Conservation (phyloP, 2,888 invertebrate genomes). For the Phasia obesa region DNA sequence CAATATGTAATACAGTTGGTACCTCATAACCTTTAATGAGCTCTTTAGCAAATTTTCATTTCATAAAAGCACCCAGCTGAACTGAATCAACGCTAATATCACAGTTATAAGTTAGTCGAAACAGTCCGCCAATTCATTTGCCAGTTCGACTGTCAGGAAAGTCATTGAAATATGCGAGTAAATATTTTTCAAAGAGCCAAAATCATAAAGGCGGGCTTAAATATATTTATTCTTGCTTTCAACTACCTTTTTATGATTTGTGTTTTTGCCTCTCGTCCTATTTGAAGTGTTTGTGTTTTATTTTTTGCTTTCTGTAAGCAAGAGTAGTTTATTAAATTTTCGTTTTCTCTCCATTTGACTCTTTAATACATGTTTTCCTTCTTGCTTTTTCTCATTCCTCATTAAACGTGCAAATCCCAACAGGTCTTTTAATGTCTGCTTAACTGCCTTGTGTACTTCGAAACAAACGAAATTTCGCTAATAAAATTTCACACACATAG, state of each 20-base stretch:
- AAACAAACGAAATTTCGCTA: slow-evolving; percentile 15
- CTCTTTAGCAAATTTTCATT: background rate
- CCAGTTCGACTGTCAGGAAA: background rate
- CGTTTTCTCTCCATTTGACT: slow-evolving; percentile 12
- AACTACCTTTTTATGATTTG: background rate
- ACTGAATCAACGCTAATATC: slow-evolving; percentile 20
- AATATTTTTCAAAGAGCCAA: slow-evolving; percentile 16
- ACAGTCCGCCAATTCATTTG: background rate
- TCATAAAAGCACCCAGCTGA: background rate
- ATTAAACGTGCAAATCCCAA: slow-evolving; percentile 34
- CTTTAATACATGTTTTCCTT: slow-evolving; percentile 8
- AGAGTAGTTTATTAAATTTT: slow-evolving; percentile 18
- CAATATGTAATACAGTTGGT: slow-evolving; percentile 1
- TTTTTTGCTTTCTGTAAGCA: background rate
- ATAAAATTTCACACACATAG: slow-evolving; percentile 12
- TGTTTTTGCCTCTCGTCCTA: background rate
- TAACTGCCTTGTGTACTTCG: slow-evolving; percentile 26
- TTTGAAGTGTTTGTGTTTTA: background rate
- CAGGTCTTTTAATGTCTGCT: slow-evolving; percentile 36
- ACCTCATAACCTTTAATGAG: background rate
- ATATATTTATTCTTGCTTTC: slow-evolving; percentile 9
- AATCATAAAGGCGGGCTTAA: slow-evolving; percentile 10
- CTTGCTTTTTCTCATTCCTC: slow-evolving; percentile 30
- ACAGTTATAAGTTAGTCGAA: background rate
- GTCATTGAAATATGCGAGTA: background rate